A percentile compares a stretch with the other conserved stretches of the same genome.
Evolutionary conservation across 1,140 invertebrate species (phyloP).

Genomic region (Trichogramma pretiosum): DNA sequence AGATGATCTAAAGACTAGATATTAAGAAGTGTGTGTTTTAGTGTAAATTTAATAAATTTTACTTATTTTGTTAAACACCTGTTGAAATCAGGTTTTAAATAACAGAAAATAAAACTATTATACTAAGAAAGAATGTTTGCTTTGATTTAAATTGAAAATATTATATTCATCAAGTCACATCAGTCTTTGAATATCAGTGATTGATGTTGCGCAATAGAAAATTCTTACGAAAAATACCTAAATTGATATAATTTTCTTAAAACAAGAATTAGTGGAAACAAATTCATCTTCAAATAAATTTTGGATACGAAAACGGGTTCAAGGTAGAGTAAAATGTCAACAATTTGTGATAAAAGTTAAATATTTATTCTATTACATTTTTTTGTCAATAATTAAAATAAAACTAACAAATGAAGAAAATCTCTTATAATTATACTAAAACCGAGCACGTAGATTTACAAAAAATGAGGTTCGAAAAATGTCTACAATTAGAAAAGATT

Average conservation of each 20-base stretch:
- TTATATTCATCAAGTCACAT: too few relatives aligned
- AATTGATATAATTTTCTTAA: too few relatives aligned
- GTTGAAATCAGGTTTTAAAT: slow-evolving; percentile 8
- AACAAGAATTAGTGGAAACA: too few relatives aligned
- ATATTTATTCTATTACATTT: slow-evolving; percentile 20
- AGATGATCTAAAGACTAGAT: not conserved
- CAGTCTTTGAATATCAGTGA: too few relatives aligned
- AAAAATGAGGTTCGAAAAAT: too few relatives aligned
- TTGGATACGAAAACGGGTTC: too few relatives aligned
- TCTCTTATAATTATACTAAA: slow-evolving; percentile 17
- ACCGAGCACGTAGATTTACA: slow-evolving; percentile 18
- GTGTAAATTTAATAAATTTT: slow-evolving; percentile 3
- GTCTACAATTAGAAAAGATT: slow-evolving; percentile 14
- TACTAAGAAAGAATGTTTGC: too few relatives aligned
- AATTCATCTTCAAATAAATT: too few relatives aligned
- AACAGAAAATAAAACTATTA: slow-evolving; percentile 17
- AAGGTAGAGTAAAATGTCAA: slow-evolving; percentile 6
- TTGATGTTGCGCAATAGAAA: too few relatives aligned
- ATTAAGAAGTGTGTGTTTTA: not conserved
- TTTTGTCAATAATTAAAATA: slow-evolving; percentile 19
- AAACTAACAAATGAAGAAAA: slow-evolving; percentile 19
- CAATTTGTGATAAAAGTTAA: slow-evolving; percentile 17
- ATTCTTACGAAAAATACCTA: too few relatives aligned
- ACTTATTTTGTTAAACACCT: slow-evolving; percentile 18
- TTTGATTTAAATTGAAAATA: too few relatives aligned